A percentile compares a stretch with the other conserved stretches of the same genome.
phyloP scores from a whole-genome alignment of 2,888 invertebrate genomes.

The Diplolepis rosae region DNA sequence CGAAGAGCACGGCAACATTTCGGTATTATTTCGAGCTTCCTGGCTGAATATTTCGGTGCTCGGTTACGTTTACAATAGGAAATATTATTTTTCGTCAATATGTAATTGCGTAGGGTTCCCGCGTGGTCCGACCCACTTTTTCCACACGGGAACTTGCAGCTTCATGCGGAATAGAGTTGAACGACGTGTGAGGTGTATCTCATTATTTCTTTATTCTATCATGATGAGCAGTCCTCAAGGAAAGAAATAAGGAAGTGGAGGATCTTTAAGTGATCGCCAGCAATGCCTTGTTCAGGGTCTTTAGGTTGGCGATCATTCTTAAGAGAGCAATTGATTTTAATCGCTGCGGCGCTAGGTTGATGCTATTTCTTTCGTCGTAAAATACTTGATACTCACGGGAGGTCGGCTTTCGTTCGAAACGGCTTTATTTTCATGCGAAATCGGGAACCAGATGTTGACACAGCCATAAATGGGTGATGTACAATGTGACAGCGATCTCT shows the following conservation, averaged over 20 bases:
- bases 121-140: too few relatives aligned
- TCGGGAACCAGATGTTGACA: constrained; percentile 53
- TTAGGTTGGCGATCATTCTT: constrained; percentile 7
- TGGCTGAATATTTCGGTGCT: too few relatives aligned
- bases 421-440: constrained; percentile 62
- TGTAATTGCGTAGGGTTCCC: too few relatives aligned
- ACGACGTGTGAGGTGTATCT: background rate
- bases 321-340: constrained; percentile 27
- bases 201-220: constrained; percentile 4
- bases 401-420: constrained; percentile 65
- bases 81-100: too few relatives aligned
- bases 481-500: constrained; percentile 60
- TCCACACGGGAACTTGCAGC: too few relatives aligned
- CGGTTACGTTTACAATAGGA: too few relatives aligned
- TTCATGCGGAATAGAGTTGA: background rate
- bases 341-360: constrained; percentile 14
- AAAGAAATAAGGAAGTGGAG: constrained; percentile 17
- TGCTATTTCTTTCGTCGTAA: constrained; percentile 48
- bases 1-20: too few relatives aligned
- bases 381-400: constrained; percentile 66
- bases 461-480: constrained; percentile 63
- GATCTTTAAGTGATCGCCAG: background rate
- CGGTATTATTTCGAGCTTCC: too few relatives aligned
- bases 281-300: background rate
- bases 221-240: background rate